Percentiles rank a stretch among this genome's conserved stretches.
These are phyloP conservation scores for Calameuta filiformis DNA, from an alignment of 2,888 invertebrate species.

Conservation along the genomic window DNA sequence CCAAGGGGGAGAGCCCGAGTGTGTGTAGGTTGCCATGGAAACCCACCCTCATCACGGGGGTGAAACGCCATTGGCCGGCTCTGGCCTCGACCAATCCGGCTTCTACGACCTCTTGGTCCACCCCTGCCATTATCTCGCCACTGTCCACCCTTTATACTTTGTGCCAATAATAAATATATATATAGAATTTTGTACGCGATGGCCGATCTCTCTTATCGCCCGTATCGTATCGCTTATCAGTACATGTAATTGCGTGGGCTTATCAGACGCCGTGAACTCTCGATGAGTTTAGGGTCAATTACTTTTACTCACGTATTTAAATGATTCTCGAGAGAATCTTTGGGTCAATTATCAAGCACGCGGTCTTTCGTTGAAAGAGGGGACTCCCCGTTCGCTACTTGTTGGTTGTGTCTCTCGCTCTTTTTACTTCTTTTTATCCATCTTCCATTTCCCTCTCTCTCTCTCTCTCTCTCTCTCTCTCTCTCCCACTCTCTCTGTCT, in stretches of 20 bases:
- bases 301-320: neutral
- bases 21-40: conserved; percentile 59
- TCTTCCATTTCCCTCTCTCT: too few species aligned
- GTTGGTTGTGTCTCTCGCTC: neutral
- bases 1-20: conserved; percentile 61
- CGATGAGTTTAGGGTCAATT: neutral
- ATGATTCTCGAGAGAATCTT: neutral
- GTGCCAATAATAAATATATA: neutral
- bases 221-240: neutral
- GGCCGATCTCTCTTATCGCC: neutral
- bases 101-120: conserved; percentile 32
- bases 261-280: neutral
- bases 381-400: neutral
- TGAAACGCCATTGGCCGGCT: conserved; percentile 66
- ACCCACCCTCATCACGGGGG: conserved; percentile 63
- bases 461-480: too few species aligned
- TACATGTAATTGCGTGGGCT: neutral
- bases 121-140: conserved; percentile 26
- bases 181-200: neutral
- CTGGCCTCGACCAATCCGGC: conserved; percentile 40
- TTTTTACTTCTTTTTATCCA: neutral
- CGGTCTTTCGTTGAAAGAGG: neutral
- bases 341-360: neutral
- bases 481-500: neutral
- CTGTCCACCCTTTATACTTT: conserved; percentile 22